Base-by-base conservation (phyloP, 1,140 invertebrate species). In the Drosophila triauraria region DNA sequence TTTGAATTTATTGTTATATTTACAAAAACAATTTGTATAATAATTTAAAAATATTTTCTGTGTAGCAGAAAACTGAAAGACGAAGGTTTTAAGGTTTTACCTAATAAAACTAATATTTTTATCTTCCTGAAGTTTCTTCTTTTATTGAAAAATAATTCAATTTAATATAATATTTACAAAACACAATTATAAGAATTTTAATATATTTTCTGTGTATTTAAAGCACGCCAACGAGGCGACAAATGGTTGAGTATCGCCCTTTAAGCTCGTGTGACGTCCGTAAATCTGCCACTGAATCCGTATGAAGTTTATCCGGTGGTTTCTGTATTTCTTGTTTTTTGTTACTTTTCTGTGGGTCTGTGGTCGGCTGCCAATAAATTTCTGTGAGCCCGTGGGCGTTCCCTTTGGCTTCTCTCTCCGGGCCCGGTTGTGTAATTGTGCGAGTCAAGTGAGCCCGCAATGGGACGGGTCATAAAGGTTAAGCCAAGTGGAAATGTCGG, bases 331-430 rank as follows among this genome's bases (percentile, higher is more conserved):
- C 27, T 68, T 67, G 32, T 46, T 56, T 53, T 30, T 7, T 9
- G 25, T 42, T 48, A 35, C 32, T 46, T 65, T 44, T 65, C 13
- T 46, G 17, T 23, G 59, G 56, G 54, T 57, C 67, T 74, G 60
- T 53, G 81, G 81, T 77, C 77, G 77, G 61, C 48, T 80, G 81
- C 71, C 77, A 84, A 84, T 84, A 84, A 83, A 83, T 83, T 65
- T 63, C 23, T 63, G 53, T 56, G 53, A 57, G 70, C 35, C 80
- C 47, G 51, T 67, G 80, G 65, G 58, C 64, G 54, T 46, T 58
- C 32, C 51, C 48, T 30, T 40, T 56, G 51, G 44, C 40, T 40
- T 23, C 13, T 8, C 35, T 13, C n/a, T 56, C 54, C 9, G 38
- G 27, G 8, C 42, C 50, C 30, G 56, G 44, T 59, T 82, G 72